Conservation (phyloP, 2,113 vertebrate genomes). For the Laticauda colubrina region DNA sequence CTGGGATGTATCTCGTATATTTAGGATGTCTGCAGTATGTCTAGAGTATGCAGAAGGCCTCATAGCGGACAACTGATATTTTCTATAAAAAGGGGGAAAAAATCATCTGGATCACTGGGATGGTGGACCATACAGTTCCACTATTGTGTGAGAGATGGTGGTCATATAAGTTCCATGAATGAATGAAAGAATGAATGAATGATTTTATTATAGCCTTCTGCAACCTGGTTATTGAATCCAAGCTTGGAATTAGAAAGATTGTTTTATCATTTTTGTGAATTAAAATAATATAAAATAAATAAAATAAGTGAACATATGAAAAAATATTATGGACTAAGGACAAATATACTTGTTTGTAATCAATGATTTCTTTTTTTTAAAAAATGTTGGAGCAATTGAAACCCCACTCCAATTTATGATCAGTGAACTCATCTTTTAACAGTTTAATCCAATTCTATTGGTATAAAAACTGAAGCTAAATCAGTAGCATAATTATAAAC, state of each 20-base stretch:
- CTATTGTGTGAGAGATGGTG: not conserved
- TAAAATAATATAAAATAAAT: not conserved
- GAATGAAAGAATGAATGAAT: not conserved
- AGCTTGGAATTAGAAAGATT: not conserved
- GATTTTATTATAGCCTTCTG: not conserved
- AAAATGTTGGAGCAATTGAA: not conserved
- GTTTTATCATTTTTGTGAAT: not conserved
- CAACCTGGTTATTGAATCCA: not conserved
- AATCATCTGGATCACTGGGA: too few species aligned
- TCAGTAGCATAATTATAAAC: not conserved
- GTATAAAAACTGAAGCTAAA: not conserved
- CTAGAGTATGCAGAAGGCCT: too few species aligned
- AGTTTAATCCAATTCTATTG: not conserved
- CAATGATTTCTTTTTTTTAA: not conserved
- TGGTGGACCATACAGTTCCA: too few species aligned
- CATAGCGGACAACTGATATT: too few species aligned
- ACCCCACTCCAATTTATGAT: not conserved
- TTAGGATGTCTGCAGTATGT: too few species aligned
- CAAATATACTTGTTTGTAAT: not conserved
- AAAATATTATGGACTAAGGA: not conserved
- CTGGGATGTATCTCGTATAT: too few species aligned
- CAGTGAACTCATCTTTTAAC: not conserved
- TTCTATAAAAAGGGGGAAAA: too few species aligned
- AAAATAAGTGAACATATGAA: not conserved
- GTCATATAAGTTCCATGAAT: not conserved